Conservation (phyloP, 2,797 vertebrate genomes). For the Florisuga fusca region DNA sequence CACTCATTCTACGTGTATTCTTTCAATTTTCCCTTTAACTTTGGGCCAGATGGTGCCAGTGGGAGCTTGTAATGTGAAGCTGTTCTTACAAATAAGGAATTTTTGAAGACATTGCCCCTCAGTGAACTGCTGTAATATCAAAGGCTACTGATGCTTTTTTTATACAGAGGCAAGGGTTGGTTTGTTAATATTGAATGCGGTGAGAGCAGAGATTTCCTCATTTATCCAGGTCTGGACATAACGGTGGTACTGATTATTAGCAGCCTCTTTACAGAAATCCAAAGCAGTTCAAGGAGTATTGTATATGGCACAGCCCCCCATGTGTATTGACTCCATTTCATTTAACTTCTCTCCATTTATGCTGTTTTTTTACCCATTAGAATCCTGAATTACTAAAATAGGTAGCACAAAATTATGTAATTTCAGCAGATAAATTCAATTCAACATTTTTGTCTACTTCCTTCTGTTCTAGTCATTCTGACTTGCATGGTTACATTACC, state of each 20-base stretch:
- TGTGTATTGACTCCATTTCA: not conserved
- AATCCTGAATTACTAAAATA: not conserved
- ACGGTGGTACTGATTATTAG: not conserved
- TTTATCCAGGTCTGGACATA: conserved; percentile 14
- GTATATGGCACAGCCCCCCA: not conserved
- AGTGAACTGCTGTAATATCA: conserved; percentile 30
- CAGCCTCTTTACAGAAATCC: not conserved
- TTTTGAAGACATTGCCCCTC: not conserved
- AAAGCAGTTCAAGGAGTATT: not conserved
- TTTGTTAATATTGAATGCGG: not conserved
- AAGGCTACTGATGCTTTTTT: not conserved
- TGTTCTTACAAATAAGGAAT: conserved; percentile 27
- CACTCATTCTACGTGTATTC: not conserved
- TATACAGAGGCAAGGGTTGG: not conserved
- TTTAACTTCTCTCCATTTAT: not conserved
- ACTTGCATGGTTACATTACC: not conserved
- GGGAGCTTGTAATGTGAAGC: not conserved
- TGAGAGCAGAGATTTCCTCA: not conserved
- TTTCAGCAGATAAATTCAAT: not conserved
- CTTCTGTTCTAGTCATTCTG: not conserved
- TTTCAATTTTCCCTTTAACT: conserved; percentile 6
- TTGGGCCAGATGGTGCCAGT: conserved; percentile 22
- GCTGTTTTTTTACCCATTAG: not conserved
- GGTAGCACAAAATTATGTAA: not conserved
- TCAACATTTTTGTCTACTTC: not conserved